Evolutionary conservation across 2,113 vertebrate genomes (phyloP).

Genomic region (Archilochus colubris): DNA sequence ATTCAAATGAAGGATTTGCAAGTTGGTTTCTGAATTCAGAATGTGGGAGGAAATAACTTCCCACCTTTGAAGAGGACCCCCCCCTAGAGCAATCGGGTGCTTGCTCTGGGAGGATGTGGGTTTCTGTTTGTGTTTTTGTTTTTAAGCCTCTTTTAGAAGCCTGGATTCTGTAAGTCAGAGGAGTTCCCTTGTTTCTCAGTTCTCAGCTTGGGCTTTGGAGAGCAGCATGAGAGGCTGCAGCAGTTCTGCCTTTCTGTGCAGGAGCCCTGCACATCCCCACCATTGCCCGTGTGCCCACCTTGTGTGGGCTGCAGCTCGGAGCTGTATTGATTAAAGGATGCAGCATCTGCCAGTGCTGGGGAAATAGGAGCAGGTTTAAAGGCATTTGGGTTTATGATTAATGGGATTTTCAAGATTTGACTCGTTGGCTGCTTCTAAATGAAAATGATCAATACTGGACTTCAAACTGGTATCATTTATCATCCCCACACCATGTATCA

Average conservation of each 20-base stretch:
- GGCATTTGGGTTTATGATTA: neutral
- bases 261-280: accelerated
- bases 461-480: neutral
- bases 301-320: too few species aligned
- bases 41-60: neutral
- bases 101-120: neutral
- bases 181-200: neutral
- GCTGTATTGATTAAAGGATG: accelerated
- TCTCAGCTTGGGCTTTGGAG: neutral
- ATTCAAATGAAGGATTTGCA: neutral
- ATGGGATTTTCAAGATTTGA: neutral
- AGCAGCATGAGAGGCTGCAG: too few species aligned
- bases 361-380: neutral
- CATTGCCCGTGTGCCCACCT: accelerated
- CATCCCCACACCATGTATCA: neutral
- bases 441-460: neutral
- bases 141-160: neutral
- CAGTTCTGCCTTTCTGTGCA: too few species aligned
- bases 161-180: neutral
- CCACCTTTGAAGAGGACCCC: neutral
- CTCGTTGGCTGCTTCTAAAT: neutral
- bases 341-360: neutral
- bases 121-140: neutral
- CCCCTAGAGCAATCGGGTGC: accelerated
- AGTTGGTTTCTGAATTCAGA: neutral